Base-by-base conservation (phyloP, 1,140 invertebrate genomes). In the Cardiocondyla obscurior region DNA sequence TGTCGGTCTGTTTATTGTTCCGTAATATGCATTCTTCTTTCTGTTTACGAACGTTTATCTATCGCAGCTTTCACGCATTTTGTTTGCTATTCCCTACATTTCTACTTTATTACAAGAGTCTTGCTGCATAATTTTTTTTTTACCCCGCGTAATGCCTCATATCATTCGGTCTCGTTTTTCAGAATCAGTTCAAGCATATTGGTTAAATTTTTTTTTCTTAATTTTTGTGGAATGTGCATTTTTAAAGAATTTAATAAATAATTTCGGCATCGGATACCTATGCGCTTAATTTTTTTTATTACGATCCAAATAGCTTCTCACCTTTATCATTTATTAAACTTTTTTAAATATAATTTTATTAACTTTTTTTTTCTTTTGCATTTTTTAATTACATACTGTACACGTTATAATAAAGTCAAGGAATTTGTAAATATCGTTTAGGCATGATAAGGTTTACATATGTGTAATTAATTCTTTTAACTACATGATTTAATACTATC, bases 51-150 rank as follows among this genome's bases (percentile, higher is more conserved):
- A 46, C 74, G 25, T 67, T 64, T 67, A 69, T 55, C 46, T 46
- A 36, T 39, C 58, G 44, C 53, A 53, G 74, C 53, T 79, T 79
- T 79, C 74, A 55, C 62, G 62, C 62, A 69, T 69, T 79, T 79
- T 53, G 16, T 79, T 67, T 79, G 62, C 74, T 22, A 14, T 67
- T 6, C 33, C 10, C 60, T 79, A n/a, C 62, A 12, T 79, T 79
- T 69, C 33, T 36, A 33, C 74, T 77, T 77, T 77, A 77, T 77
- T 77, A 77, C 44, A 51, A n/a, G 1, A 33, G 67, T 77, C 44
- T 46, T 51, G 33, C 10, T 77, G 14, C 12, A 19, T 3, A 51
- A 51, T 10, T 53, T 53, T 65, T 65, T 67, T 65, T 67, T n/a
- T n/a, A n/a, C n/a, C 36, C 10, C 12, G 28, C 6, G n/a, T 39